Base-by-base conservation (phyloP, 35 echinoderm and acorn worm genomes). In the Holothuria glaberrima region DNA sequence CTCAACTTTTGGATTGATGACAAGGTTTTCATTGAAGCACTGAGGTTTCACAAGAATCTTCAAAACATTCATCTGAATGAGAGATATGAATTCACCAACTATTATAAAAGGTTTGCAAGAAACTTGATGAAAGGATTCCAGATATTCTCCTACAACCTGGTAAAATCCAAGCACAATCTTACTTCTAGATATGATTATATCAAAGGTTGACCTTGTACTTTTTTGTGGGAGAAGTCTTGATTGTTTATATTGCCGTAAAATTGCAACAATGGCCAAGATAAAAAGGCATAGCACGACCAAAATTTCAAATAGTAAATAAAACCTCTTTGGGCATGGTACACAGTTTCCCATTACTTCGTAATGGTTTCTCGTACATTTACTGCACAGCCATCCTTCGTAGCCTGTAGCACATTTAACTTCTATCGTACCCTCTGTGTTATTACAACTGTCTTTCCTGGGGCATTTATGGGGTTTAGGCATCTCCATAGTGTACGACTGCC, bases 391-490 rank as follows among this genome's bases (percentile, higher is more conserved):
- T 10, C 80, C 80, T 35, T 22, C 57, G 28, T 84, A 84, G 33
- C 80, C 80, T 30, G 26, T 12, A 1, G 80, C 80, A 64, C 80
- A 84, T 30, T 20, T 32, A 58, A 48, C 57, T 61, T 19, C 59
- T 31, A 59, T n/a, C 0, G 6, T 27, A 31, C 56, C 80, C 20
- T 30, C 20, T 1, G 48, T 32, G 27, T 84, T 84, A 19, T 19
- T 28, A 25, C 54, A 61, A 30, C 59, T 62, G 9, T 33, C 59
- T 4, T 18, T 61, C 16, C 46, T 21, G 12, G 66, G 59, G 66
- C 91, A 92, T 48, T 59, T 24, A 72, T 76, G 59, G 44, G 36
- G 36, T 80, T 86, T 75, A 0, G 91, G 91, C 14, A 87, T 21
- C 0, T 30, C 44, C 30, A 22, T 58, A 28, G 61, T 16, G 63